Conservation (phyloP, 1,140 invertebrate genomes). For the Achroia grisella region DNA sequence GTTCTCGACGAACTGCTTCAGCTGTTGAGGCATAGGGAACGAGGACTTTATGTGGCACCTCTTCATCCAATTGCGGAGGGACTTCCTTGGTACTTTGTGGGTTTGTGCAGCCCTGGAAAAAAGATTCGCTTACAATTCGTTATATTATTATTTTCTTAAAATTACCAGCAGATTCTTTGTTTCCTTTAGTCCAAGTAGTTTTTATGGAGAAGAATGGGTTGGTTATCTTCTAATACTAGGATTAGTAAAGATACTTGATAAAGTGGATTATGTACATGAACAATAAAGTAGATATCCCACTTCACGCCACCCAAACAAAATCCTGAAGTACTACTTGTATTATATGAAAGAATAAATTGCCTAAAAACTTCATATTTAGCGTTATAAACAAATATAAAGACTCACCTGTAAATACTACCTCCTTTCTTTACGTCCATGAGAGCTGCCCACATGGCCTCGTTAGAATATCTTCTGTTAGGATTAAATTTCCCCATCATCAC, state of each 20-base stretch:
- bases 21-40: slow-evolving; percentile 71
- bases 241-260: no score
- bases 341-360: no score
- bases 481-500: slow-evolving; percentile 73
- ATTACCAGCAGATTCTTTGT: background rate
- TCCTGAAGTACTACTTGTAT: no score
- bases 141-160: background rate
- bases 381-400: background rate
- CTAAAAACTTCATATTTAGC: no score
- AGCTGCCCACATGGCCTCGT: slow-evolving; percentile 67
- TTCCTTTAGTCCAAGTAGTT: no score
- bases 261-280: no score
- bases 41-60: slow-evolving; percentile 72
- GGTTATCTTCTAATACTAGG: no score
- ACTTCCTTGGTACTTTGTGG: slow-evolving; percentile 72
- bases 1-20: slow-evolving; percentile 71
- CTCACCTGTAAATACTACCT: slow-evolving; percentile 71
- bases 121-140: background rate
- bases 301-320: no score
- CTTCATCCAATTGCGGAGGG: slow-evolving; percentile 74
- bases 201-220: no score
- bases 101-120: slow-evolving; percentile 69
- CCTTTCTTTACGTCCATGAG: slow-evolving; percentile 73
- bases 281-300: no score
- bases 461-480: slow-evolving; percentile 63